phyloP scores from a whole-genome alignment of 2,797 vertebrate species.

The Coracias cyanogaster region DNA sequence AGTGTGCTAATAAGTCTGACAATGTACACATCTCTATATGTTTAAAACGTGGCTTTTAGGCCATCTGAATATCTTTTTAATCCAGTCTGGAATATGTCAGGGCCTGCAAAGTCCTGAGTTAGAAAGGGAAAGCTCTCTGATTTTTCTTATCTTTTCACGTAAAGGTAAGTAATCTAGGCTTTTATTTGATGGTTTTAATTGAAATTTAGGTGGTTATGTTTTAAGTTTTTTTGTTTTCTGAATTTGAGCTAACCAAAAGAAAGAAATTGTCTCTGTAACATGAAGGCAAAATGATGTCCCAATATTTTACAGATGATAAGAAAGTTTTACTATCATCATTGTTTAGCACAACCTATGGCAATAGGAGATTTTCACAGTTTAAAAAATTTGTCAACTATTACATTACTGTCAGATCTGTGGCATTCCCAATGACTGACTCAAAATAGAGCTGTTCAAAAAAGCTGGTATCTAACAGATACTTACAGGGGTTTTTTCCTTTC shows the following conservation, averaged over 20 bases:
- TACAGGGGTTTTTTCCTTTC: background rate
- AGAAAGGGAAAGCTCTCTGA: background rate
- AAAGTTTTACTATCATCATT: background rate
- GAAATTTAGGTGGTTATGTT: background rate
- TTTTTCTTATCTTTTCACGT: background rate
- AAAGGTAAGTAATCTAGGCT: background rate
- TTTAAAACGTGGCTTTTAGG: background rate
- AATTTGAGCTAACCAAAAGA: background rate
- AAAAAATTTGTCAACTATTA: background rate
- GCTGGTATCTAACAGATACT: background rate
- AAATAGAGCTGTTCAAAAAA: background rate
- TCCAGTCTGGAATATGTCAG: background rate
- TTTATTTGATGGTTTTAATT: background rate
- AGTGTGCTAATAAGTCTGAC: background rate
- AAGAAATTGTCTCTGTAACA: background rate
- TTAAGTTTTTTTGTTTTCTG: background rate
- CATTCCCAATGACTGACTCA: background rate
- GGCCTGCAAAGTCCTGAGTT: background rate
- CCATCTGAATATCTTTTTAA: background rate
- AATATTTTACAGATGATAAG: background rate
- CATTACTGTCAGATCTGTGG: background rate
- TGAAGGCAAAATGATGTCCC: background rate
- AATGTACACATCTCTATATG: background rate
- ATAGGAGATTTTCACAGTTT: background rate
- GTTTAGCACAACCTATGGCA: background rate